Evolutionary conservation across 2,797 vertebrate species (phyloP).

Genomic region (Microctenopoma stevenorrisi): DNA sequence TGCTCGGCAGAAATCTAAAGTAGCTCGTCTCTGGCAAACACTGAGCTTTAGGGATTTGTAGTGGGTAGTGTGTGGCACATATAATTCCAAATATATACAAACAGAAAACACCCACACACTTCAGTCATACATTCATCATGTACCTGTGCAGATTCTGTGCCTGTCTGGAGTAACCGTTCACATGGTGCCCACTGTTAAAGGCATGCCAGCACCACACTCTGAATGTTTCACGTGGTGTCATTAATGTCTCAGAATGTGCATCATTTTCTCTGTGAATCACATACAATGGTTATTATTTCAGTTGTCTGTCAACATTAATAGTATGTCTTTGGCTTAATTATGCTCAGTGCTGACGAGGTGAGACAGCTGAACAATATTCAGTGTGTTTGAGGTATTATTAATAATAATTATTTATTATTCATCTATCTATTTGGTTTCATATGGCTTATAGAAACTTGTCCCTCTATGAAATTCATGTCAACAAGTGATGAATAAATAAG

Average conservation of each 20-base stretch:
- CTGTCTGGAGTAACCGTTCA: background rate
- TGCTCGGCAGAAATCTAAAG: background rate
- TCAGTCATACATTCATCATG: background rate
- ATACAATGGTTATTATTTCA: slow-evolving; percentile 10
- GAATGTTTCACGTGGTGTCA: slow-evolving; percentile 10
- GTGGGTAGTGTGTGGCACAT: background rate
- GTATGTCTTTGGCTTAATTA: slow-evolving; percentile 10
- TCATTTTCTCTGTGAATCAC: slow-evolving; percentile 32
- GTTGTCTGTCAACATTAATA: slow-evolving; percentile 22
- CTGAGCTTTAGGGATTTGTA: background rate
- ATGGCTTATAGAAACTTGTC: background rate
- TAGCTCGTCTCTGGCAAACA: background rate
- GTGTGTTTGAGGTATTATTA: background rate
- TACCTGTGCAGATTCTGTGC: too few relatives aligned
- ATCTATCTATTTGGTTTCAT: background rate
- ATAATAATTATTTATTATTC: background rate
- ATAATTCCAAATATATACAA: background rate
- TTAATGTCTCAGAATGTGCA: slow-evolving; percentile 9
- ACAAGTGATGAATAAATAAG: background rate
- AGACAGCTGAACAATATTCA: background rate
- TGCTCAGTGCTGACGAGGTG: background rate
- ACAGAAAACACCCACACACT: background rate
- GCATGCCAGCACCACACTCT: slow-evolving; percentile 1
- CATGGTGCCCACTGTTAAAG: background rate
- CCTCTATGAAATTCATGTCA: background rate